Evolutionary conservation across 2,888 invertebrate species (phyloP).

Genomic region (Eledone cirrhosa): DNA sequence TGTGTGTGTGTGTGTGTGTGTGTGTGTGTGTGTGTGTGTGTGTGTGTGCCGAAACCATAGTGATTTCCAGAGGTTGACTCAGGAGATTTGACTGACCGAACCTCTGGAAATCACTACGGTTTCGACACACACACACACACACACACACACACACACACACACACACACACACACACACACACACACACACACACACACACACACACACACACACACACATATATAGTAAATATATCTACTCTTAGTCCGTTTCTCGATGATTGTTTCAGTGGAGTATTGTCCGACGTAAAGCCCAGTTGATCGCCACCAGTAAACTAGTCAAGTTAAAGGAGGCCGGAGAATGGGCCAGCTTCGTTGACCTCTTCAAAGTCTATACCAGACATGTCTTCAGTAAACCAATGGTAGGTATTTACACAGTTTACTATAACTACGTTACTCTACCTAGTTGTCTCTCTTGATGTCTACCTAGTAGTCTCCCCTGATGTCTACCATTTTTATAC

Average conservation of each 20-base stretch:
- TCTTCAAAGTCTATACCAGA: slow-evolving; percentile 63
- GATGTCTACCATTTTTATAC: too few relatives aligned
- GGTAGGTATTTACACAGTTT: slow-evolving; percentile 46
- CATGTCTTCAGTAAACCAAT: slow-evolving; percentile 52
- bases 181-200: background rate
- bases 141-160: background rate
- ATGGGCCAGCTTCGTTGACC: slow-evolving; percentile 64
- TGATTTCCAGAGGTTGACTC: too few relatives aligned
- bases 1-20: too few relatives aligned
- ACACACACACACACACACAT: background rate
- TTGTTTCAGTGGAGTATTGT: slow-evolving; percentile 63
- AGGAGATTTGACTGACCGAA: too few relatives aligned
- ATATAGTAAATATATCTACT: background rate
- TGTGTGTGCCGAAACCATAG: too few relatives aligned
- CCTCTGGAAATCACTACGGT: too few relatives aligned
- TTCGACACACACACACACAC: too few relatives aligned
- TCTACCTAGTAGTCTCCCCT: too few relatives aligned
- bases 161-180: background rate
- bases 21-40: too few relatives aligned
- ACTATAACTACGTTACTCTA: too few relatives aligned
- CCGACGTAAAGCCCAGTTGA: slow-evolving; percentile 58
- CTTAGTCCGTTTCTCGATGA: background rate
- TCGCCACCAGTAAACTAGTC: slow-evolving; percentile 55
- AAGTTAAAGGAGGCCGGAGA: slow-evolving; percentile 50
- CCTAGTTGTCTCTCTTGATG: too few relatives aligned